These are phyloP conservation scores for Poecilia picta DNA, from an alignment of 2,797 vertebrate genomes.

Conservation along the genomic window DNA sequence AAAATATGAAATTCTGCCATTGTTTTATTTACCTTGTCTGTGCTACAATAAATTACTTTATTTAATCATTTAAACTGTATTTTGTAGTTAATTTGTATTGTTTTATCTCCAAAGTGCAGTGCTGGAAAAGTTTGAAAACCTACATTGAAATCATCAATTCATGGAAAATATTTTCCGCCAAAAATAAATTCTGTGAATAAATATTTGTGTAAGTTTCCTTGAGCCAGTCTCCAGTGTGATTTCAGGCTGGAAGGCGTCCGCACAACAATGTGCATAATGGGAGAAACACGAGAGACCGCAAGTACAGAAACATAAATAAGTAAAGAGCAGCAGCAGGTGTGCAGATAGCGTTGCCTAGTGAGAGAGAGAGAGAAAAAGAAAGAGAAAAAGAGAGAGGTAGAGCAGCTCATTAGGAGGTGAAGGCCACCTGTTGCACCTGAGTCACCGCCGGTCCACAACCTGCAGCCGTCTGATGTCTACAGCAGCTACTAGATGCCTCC, in stretches of 20 bases:
- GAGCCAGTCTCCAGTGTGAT: slow-evolving; percentile 15
- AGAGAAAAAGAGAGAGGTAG: slow-evolving; percentile 20
- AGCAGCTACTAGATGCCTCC: slow-evolving; percentile 5
- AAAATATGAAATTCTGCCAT: too few species aligned
- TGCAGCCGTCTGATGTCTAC: slow-evolving; percentile 49
- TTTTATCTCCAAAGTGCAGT: too few species aligned
- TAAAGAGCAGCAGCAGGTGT: slow-evolving; percentile 79
- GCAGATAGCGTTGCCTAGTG: slow-evolving; percentile 76
- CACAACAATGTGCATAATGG: slow-evolving; percentile 54
- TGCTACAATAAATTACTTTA: too few species aligned
- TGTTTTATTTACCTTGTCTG: too few species aligned
- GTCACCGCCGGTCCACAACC: slow-evolving; percentile 39
- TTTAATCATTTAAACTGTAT: too few species aligned
- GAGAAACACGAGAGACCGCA: slow-evolving; percentile 71
- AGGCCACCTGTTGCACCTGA: slow-evolving; percentile 81
- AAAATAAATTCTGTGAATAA: neutral
- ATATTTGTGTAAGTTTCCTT: neutral
- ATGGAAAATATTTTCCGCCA: neutral
- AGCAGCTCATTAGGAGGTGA: slow-evolving; percentile 77
- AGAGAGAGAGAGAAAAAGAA: too few species aligned
- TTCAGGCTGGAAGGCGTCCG: slow-evolving; percentile 36
- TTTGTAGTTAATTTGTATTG: too few species aligned
- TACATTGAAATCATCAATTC: neutral
- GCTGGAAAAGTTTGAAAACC: too few species aligned
- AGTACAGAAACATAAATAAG: slow-evolving; percentile 74